Base-by-base conservation (phyloP, 2,797 vertebrate genomes). In the Cossypha dichroa region DNA sequence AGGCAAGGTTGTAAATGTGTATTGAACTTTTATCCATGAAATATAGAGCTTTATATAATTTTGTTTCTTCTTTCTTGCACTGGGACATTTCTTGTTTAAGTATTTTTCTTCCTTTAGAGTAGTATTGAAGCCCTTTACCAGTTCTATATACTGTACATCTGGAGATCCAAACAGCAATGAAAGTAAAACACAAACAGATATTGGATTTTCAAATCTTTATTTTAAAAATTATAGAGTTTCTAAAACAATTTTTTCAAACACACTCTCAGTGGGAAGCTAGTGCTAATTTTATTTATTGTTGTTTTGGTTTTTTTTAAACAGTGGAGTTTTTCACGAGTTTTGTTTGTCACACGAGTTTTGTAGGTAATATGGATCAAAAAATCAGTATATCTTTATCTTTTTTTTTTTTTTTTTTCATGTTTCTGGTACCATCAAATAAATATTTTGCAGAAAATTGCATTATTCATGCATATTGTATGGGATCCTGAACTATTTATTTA, bases 41-140 rank as follows among this genome's bases (percentile, higher is more conserved):
- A 54, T 70, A 31, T 22, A 49, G 10, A 70, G 31, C 9, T 58
- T 66, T 12, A 36, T 5, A 26, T 49, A 4, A 31, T 18, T 51
- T 3, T 51, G 11, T 58, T 70, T 40, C 29, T 48, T 75, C 6
- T 15, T 66, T 64, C 25, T 38, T 55, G 5, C 28, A 13, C 43
- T 56, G 8, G 33, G 9, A 2, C 4, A 28, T 60, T 90, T 54
- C n/a, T 56, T 51, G 7, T 43, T 81, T n/a, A 77, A 69, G 40
- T 22, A 5, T n/a, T 85, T 81, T 2, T 52, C 5, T 25, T 77
- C 19, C 10, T 76, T 52, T 58, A 17, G 14, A 51, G 13, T 17
- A 78, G 0, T 4, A 29, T 4, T 51, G 16, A 43, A 68, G 4
- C 11, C 17, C 6, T 17, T 52, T 25, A 9, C 5, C 7, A 19